These are phyloP conservation scores for Clostera curtula DNA, from an alignment of 2,888 invertebrate genomes.

Conservation along the genomic window DNA sequence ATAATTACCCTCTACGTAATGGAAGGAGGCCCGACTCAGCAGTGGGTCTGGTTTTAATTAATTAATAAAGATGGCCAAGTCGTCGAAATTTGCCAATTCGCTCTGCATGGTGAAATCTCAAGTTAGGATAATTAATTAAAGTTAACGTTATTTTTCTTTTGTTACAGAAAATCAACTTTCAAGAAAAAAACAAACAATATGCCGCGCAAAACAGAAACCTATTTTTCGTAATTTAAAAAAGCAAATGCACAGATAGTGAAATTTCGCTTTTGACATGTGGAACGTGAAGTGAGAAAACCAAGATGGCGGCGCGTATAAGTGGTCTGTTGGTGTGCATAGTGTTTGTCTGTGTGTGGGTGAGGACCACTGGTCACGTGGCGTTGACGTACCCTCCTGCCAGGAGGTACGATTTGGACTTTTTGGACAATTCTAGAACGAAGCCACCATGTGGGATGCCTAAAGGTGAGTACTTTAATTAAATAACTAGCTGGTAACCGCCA, in stretches of 20 bases:
- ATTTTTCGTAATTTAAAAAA: too few relatives aligned
- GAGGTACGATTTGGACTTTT: conserved; percentile 91
- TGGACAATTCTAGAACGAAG: conserved; percentile 92
- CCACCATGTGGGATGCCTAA: conserved; percentile 97
- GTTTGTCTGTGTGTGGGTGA: conserved; percentile 29
- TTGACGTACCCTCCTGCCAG: conserved; percentile 93
- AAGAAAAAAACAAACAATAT: neutral
- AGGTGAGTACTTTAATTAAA: too few relatives aligned
- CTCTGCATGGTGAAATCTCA: too few relatives aligned
- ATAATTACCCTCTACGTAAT: too few relatives aligned
- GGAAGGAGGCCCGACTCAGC: too few relatives aligned
- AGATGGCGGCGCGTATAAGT: conserved; percentile 38
- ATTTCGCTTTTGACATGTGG: conserved; percentile 16
- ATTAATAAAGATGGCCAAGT: too few relatives aligned
- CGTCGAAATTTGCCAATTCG: too few relatives aligned
- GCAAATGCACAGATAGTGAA: conserved; percentile 19
- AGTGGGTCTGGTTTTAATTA: too few relatives aligned
- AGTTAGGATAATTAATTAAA: neutral
- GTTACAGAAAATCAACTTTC: too few relatives aligned
- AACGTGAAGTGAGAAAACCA: conserved; percentile 13
- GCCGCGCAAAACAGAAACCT: too few relatives aligned
- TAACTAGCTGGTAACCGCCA: too few relatives aligned
- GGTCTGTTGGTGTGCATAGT: conserved; percentile 39
- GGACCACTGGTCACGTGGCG: conserved; percentile 81
- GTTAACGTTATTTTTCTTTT: conserved; percentile 7